phyloP scores from a whole-genome alignment of 2,113 vertebrate species.

The Crotophaga sulcirostris region DNA sequence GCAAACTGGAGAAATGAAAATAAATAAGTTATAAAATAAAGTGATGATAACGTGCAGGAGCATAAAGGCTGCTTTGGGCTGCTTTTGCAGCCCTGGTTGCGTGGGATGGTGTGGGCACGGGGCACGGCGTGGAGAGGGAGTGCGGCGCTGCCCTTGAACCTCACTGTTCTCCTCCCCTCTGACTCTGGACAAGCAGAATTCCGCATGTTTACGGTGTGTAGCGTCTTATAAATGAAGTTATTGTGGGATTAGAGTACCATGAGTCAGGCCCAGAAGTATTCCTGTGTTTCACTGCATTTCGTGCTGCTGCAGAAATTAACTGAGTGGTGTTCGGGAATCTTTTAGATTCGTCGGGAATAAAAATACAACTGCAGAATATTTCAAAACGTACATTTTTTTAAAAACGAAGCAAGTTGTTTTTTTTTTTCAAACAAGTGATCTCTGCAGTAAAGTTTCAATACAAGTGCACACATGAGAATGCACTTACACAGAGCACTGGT shows the following conservation, averaged over 20 bases:
- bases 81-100: slow-evolving; percentile 24
- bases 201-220: neutral
- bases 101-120: neutral
- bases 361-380: neutral
- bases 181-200: neutral
- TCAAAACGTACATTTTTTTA: neutral
- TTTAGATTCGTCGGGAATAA: neutral
- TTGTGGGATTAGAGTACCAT: rapidly evolving
- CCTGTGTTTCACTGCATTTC: neutral
- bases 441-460: neutral
- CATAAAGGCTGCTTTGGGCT: slow-evolving; percentile 62
- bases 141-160: neutral
- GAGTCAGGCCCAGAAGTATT: neutral
- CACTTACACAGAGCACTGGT: neutral
- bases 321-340: neutral
- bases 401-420: neutral
- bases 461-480: neutral
- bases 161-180: neutral
- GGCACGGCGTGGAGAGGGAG: neutral
- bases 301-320: neutral
- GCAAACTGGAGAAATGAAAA: slow-evolving; percentile 68
- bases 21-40: slow-evolving; percentile 67
- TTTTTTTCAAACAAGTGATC: neutral
- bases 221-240: neutral
- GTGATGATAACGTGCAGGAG: slow-evolving; percentile 53